Conservation (phyloP, 2,888 invertebrate genomes). For the Dasysyrphus tricinctus region DNA sequence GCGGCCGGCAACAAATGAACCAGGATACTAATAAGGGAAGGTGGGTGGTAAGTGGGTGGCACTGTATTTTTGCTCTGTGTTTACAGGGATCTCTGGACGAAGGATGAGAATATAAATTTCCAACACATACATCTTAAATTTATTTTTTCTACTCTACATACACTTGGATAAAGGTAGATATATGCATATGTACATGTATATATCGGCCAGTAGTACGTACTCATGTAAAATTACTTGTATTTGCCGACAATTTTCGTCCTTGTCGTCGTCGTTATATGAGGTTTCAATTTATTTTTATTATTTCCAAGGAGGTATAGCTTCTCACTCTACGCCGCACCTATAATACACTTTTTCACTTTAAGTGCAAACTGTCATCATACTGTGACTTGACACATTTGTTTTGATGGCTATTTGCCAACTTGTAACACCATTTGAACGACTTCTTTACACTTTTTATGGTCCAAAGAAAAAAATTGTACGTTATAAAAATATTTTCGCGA, state of each 20-base stretch:
- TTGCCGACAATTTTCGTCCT: slow-evolving; percentile 58
- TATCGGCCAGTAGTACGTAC: slow-evolving; percentile 63
- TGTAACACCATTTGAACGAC: slow-evolving; percentile 27
- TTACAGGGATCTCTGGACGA: slow-evolving; percentile 28
- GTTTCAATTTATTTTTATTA: slow-evolving; percentile 75
- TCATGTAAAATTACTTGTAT: slow-evolving; percentile 67
- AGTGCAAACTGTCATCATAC: slow-evolving; percentile 63
- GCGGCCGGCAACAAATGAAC: slow-evolving; percentile 69
- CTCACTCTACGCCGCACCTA: neutral
- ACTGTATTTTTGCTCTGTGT: slow-evolving; percentile 18
- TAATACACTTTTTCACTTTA: slow-evolving; percentile 45
- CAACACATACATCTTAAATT: slow-evolving; percentile 41
- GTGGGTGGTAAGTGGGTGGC: slow-evolving; percentile 52
- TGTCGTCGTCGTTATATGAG: slow-evolving; percentile 49
- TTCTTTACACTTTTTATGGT: slow-evolving; percentile 17
- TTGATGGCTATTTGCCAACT: slow-evolving; percentile 29
- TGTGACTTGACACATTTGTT: slow-evolving; percentile 35
- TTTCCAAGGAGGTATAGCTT: slow-evolving; percentile 27
- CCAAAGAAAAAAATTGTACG: slow-evolving; percentile 18
- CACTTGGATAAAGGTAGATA: neutral
- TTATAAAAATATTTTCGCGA: slow-evolving; percentile 28
- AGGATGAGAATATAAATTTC: slow-evolving; percentile 62
- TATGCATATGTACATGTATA: neutral
- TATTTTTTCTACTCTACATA: slow-evolving; percentile 1
- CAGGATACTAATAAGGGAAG: slow-evolving; percentile 71